Percentiles rank a stretch among this genome's conserved stretches.
Evolutionary conservation across 1,140 invertebrate species (phyloP).

Genomic region (Temnothorax nylanderi): DNA sequence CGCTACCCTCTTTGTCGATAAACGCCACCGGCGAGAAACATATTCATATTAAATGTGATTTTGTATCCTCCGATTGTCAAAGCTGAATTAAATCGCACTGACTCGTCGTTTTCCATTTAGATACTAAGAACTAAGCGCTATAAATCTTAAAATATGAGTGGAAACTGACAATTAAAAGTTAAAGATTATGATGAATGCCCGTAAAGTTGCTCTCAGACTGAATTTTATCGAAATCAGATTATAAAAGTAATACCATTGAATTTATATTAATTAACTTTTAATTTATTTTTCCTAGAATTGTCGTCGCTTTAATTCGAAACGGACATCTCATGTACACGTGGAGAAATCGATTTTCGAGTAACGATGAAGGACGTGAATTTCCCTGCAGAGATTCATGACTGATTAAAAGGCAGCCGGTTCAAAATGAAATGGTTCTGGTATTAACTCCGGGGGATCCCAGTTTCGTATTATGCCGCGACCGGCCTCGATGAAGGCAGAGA

Average conservation of each 20-base stretch:
- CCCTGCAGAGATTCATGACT: background rate
- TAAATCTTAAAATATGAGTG: background rate
- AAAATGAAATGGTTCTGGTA: background rate
- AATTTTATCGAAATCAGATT: background rate
- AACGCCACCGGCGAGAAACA: background rate
- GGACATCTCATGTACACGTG: background rate
- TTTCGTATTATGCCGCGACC: conserved; percentile 46
- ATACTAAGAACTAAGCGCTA: too few relatives aligned
- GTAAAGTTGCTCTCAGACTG: background rate
- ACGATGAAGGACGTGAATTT: background rate
- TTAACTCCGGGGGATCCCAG: conserved; percentile 57
- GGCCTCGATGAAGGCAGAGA: conserved; percentile 56
- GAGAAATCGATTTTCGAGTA: background rate
- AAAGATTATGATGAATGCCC: background rate
- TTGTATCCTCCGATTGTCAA: background rate
- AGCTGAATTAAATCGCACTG: background rate
- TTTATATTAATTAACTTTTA: background rate
- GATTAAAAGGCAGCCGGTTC: background rate
- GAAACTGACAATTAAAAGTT: background rate
- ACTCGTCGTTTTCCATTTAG: background rate
- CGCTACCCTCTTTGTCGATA: background rate
- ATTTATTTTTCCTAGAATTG: background rate
- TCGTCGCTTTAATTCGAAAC: background rate
- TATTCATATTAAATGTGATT: background rate
- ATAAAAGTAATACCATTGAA: background rate